These are phyloP conservation scores for Empidonax alnorum DNA, from an alignment of 2,113 vertebrate species.

Conservation along the genomic window DNA sequence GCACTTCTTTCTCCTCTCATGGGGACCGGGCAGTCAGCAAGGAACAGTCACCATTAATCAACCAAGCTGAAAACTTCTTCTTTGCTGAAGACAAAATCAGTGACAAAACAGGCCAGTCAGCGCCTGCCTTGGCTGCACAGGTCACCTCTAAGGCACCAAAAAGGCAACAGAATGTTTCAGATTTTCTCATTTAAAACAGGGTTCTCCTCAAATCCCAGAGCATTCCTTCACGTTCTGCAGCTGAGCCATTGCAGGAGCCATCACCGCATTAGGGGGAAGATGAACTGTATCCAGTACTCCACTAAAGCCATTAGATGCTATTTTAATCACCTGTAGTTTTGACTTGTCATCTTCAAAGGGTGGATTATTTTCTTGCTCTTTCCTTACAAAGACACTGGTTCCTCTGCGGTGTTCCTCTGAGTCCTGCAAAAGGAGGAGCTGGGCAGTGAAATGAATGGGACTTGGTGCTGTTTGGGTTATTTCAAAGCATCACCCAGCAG, in stretches of 20 bases:
- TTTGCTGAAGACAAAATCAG: background rate
- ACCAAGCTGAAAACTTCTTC: background rate
- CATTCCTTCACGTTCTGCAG: background rate
- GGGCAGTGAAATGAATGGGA: background rate
- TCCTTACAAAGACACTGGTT: conserved; percentile 13
- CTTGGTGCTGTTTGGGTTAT: background rate
- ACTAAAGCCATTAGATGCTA: background rate
- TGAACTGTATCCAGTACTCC: background rate
- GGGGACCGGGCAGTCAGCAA: background rate
- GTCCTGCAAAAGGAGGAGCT: conserved; percentile 12
- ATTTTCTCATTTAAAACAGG: background rate
- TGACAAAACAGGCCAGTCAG: background rate
- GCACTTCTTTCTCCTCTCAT: background rate
- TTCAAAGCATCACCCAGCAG: background rate
- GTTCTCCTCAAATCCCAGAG: background rate
- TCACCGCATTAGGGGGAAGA: background rate
- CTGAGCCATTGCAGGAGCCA: background rate
- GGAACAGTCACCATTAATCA: background rate
- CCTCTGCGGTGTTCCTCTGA: background rate
- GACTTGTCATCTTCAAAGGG: conserved; percentile 79
- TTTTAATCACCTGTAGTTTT: conserved; percentile 83
- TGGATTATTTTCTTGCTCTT: conserved; percentile 55
- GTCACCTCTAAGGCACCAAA: background rate
- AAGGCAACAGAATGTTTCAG: background rate
- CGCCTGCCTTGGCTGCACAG: background rate